Evolutionary conservation across 2,888 invertebrate species (phyloP).

Genomic region (Tenthredo scrophulariae): DNA sequence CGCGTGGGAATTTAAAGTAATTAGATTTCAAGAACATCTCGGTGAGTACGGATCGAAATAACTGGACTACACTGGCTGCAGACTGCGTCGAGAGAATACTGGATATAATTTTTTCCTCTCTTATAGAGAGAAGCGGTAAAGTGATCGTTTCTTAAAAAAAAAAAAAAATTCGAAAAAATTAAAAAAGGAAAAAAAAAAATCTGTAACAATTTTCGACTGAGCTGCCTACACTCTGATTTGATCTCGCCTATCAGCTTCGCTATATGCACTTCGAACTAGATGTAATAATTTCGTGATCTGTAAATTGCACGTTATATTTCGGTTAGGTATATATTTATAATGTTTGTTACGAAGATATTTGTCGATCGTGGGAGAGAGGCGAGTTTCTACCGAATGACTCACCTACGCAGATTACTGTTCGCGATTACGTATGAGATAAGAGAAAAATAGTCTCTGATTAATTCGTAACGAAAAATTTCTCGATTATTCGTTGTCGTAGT

Average conservation of each 20-base stretch:
- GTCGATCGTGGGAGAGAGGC: neutral
- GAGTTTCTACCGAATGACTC: constrained; percentile 16
- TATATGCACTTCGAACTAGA: neutral
- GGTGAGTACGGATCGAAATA: constrained; percentile 5
- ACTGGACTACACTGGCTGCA: constrained; percentile 4
- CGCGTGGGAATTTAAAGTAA: constrained; percentile 41
- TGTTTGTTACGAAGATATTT: neutral
- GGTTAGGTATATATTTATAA: neutral
- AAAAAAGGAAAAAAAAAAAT: no score
- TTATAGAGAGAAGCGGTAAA: neutral
- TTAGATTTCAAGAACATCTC: constrained; percentile 34
- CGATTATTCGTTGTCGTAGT: neutral
- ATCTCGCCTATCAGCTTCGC: no score
- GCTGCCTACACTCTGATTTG: neutral
- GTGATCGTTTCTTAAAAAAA: no score
- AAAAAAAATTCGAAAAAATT: no score
- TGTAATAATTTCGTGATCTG: no score
- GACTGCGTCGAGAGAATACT: neutral
- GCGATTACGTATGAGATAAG: constrained; percentile 11
- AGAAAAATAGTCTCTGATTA: constrained; percentile 9
- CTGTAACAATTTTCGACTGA: no score
- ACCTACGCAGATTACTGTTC: constrained; percentile 1
- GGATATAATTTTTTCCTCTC: neutral
- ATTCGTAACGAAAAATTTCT: neutral
- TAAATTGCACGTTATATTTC: neutral